Conservation (phyloP, 2,888 invertebrate species). For the Callinectes sapidus region DNA sequence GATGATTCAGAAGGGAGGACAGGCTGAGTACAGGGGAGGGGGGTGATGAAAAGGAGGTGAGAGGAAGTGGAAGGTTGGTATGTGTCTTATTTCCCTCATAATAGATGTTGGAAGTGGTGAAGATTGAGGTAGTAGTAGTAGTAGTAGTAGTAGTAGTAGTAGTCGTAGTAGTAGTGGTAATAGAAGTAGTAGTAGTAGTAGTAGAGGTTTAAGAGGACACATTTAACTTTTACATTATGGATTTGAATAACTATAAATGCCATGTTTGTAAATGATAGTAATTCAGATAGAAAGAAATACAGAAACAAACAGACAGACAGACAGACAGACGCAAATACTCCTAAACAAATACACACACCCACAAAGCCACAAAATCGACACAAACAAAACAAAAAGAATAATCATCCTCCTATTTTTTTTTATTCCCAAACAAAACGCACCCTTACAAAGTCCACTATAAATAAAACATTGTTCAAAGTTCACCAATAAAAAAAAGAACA, state of each 20-base stretch:
- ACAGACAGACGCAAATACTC: too few relatives aligned
- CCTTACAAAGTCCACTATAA: neutral
- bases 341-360: neutral
- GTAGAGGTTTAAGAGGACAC: neutral
- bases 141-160: conserved; percentile 31
- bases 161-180: neutral
- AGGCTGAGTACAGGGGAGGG: neutral
- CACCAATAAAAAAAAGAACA: neutral
- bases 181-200: conserved; percentile 19
- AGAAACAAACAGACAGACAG: too few relatives aligned
- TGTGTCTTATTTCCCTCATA: neutral
- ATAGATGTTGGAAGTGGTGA: neutral
- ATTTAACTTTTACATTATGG: too few relatives aligned
- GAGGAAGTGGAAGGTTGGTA: neutral
- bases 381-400: neutral
- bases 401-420: neutral
- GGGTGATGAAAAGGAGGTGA: neutral
- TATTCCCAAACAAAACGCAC: neutral
- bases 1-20: neutral
- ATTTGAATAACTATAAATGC: too few relatives aligned
- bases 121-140: neutral
- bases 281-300: too few relatives aligned
- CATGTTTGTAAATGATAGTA: too few relatives aligned
- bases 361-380: neutral
- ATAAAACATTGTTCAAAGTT: neutral